A percentile compares a stretch with the other conserved stretches of the same genome.
Evolutionary conservation across 2,797 vertebrate species (phyloP).

Genomic region (Nyctibius grandis): DNA sequence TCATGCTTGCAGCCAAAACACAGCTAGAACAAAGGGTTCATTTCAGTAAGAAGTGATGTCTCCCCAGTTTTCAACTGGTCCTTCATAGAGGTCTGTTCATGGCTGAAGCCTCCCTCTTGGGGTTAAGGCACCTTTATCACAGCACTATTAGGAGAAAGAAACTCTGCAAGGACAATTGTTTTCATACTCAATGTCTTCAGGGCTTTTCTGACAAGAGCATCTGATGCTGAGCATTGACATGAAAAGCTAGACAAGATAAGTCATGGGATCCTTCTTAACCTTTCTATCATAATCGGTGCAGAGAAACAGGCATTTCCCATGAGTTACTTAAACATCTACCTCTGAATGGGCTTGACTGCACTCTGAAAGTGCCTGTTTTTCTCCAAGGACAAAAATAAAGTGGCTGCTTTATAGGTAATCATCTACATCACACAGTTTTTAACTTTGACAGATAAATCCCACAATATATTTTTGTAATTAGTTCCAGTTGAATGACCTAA

Average conservation of each 20-base stretch:
- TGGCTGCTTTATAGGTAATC: not conserved
- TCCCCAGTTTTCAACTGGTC: not conserved
- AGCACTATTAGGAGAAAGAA: not conserved
- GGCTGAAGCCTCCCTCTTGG: not conserved
- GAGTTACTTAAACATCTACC: not conserved
- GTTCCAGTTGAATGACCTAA: not conserved
- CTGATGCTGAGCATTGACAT: not conserved
- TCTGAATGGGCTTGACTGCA: not conserved
- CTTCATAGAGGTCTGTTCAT: not conserved
- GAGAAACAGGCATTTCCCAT: not conserved
- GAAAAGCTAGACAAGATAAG: not conserved
- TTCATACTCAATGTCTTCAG: not conserved
- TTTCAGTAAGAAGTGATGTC: not conserved
- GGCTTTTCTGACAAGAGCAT: not conserved
- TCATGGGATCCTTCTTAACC: not conserved
- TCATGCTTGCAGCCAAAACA: not conserved
- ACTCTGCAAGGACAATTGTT: not conserved
- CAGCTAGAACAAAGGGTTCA: not conserved
- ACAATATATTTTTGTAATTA: not conserved
- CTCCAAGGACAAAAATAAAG: not conserved
- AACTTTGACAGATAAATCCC: not conserved
- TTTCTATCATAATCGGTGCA: not conserved
- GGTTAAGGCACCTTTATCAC: not conserved
- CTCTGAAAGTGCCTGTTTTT: not conserved
- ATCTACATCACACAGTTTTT: accelerated